Conservation (phyloP, 2,888 invertebrate genomes). For the Tridacna crocea region DNA sequence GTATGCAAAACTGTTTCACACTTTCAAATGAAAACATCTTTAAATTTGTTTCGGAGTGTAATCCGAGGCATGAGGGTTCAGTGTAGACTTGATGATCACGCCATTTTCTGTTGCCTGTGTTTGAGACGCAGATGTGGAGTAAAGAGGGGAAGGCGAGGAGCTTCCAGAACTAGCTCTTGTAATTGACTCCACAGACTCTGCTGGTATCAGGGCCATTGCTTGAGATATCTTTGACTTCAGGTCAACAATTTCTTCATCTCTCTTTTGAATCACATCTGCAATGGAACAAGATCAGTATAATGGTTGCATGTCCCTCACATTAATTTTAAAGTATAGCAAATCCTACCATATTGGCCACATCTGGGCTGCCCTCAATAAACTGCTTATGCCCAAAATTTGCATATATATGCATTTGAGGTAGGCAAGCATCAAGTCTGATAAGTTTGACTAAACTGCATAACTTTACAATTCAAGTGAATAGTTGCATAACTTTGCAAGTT, state of each 20-base stretch:
- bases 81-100: slow-evolving; percentile 84
- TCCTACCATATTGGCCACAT: too few species aligned
- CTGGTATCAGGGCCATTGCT: slow-evolving; percentile 95
- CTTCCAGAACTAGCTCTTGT: slow-evolving; percentile 62
- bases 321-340: too few species aligned
- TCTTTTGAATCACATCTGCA: slow-evolving; percentile 91
- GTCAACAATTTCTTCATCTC: slow-evolving; percentile 96
- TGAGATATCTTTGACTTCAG: slow-evolving; percentile 96
- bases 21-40: neutral
- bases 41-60: slow-evolving; percentile 91
- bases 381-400: too few species aligned
- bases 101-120: slow-evolving; percentile 37
- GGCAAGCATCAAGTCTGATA: too few species aligned
- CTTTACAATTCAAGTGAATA: too few species aligned
- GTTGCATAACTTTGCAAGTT: too few species aligned
- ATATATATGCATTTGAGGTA: too few species aligned
- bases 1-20: neutral
- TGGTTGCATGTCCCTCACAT: too few species aligned
- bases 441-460: too few species aligned
- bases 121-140: slow-evolving; percentile 61
- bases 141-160: slow-evolving; percentile 75
- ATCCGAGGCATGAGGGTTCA: slow-evolving; percentile 96
- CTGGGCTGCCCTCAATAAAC: too few species aligned
- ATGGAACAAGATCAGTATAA: neutral
- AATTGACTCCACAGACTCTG: slow-evolving; percentile 66